Evolutionary conservation across 2,797 vertebrate genomes (phyloP), one percentile per base, ranked within the genome.

Genomic region (Acropternis orthonyx): DNA sequence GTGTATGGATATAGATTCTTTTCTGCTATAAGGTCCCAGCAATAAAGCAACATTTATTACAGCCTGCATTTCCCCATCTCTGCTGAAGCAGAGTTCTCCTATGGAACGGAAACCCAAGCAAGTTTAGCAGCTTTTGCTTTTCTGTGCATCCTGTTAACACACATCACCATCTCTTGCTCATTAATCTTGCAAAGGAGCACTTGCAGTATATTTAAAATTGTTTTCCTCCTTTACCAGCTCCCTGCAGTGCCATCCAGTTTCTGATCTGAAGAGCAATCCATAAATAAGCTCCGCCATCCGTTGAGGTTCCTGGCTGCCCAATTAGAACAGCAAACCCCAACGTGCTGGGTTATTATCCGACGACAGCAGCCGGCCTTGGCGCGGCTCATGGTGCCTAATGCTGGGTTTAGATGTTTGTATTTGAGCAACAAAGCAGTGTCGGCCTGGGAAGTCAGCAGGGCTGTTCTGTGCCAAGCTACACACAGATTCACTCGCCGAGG

Each of bases 261-360:
- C 82, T 91, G 94, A 94, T 94, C 92, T 95, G 97, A 96, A 90
- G 87, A 71, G 92, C 68, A 76, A 96, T 97, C 97, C 92, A 95
- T 97, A 97, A 96, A 97, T 67, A 96, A 82, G 34, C 91, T 93
- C 90, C 46, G n/a, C 91, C 54, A 7, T 97, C 93, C 86, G 1
- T 63, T 4, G 44, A 93, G 95, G 93, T 67, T 96, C 92, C 95
- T 62, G 91, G 94, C 97, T 97, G 96, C 95, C 96, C 97, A 92
- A 84, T 94, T 97, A 92, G 93, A 97, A 93, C 37, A 87, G 83
- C 86, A 83, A 85, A 83, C 54, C 77, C 92, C 94, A 88, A 71
- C 58, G 68, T 39, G 83, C 90, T 86, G 74, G 68, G 97, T 97
- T 95, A 95, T 97, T 97, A 92, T 86, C 96, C 22, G 51, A 58